Percentiles rank a stretch among this genome's conserved stretches.
phyloP scores from a whole-genome alignment of 2,888 invertebrate species.

The Dicyrtoma fusca region DNA sequence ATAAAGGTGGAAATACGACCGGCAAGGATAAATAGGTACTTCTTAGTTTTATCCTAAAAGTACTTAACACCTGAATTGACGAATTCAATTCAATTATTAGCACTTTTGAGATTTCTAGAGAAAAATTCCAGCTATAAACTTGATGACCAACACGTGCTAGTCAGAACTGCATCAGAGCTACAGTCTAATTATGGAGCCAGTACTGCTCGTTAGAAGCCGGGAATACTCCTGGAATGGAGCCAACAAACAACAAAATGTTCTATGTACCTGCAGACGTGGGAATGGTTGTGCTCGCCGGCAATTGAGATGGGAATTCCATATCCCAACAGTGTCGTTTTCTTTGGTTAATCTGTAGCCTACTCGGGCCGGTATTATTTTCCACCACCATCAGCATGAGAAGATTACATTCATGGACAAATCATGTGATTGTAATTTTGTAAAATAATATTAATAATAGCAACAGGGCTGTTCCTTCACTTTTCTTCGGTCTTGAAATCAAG shows the following conservation, averaged over 20 bases:
- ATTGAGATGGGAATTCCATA: conserved; percentile 57
- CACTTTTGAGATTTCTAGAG: no score
- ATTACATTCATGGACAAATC: conserved; percentile 17
- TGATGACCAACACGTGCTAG: no score
- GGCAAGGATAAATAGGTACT: no score
- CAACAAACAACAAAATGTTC: not conserved
- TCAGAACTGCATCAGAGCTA: no score
- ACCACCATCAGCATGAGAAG: conserved; percentile 57
- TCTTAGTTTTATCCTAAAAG: no score
- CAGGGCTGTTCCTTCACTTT: not conserved
- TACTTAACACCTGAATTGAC: no score
- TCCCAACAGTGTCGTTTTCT: conserved; percentile 55
- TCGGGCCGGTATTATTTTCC: conserved; percentile 56
- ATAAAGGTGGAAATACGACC: no score
- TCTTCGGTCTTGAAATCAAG: not conserved
- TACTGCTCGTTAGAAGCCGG: no score
- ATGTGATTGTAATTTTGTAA: conserved; percentile 4
- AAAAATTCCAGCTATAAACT: no score
- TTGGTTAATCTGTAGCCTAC: conserved; percentile 51
- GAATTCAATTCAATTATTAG: no score
- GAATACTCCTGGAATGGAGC: no score
- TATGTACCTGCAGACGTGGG: conserved; percentile 55
- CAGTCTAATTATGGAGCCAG: no score
- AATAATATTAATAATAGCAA: not conserved
- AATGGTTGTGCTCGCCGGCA: conserved; percentile 51